Conservation (phyloP, 2,888 invertebrate species). For the Phasia obesa region DNA sequence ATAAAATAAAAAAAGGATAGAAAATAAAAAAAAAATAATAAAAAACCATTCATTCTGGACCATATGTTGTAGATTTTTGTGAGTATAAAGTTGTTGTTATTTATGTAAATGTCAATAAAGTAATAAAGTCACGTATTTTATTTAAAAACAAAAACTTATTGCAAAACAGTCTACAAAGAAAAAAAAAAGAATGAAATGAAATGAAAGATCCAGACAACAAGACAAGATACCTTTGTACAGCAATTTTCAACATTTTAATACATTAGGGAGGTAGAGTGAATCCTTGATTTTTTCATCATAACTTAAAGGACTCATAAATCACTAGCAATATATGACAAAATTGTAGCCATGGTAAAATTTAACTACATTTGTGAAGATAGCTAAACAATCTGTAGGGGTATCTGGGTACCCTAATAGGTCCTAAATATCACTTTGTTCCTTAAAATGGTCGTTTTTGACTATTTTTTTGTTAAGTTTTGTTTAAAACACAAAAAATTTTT, state of each 20-base stretch:
- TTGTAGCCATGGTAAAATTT: too few relatives aligned
- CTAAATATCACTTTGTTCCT: too few relatives aligned
- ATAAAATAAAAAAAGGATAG: constrained; percentile 6
- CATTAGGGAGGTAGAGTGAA: constrained; percentile 9
- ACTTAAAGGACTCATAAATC: background rate
- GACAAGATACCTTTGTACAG: constrained; percentile 40
- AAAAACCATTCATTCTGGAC: constrained; percentile 56
- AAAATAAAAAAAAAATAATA: constrained; percentile 39
- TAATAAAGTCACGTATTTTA: constrained; percentile 72
- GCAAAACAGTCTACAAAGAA: constrained; percentile 8
- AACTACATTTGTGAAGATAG: too few relatives aligned
- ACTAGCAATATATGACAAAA: too few relatives aligned
- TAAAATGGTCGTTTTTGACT: too few relatives aligned
- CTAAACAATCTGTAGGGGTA: too few relatives aligned
- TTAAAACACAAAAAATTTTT: too few relatives aligned
- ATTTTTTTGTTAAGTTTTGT: too few relatives aligned
- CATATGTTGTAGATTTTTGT: constrained; percentile 54
- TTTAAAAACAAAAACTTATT: constrained; percentile 59
- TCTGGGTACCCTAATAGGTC: too few relatives aligned
- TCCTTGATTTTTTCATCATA: too few relatives aligned
- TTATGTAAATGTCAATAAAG: constrained; percentile 70
- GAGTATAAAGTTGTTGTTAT: constrained; percentile 41
- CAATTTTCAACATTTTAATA: background rate
- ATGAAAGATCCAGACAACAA: constrained; percentile 49
- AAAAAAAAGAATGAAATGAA: constrained; percentile 33